Percentiles rank a stretch among this genome's conserved stretches.
Evolutionary conservation across 2,888 invertebrate species (phyloP).

Genomic region (Nineta flava): DNA sequence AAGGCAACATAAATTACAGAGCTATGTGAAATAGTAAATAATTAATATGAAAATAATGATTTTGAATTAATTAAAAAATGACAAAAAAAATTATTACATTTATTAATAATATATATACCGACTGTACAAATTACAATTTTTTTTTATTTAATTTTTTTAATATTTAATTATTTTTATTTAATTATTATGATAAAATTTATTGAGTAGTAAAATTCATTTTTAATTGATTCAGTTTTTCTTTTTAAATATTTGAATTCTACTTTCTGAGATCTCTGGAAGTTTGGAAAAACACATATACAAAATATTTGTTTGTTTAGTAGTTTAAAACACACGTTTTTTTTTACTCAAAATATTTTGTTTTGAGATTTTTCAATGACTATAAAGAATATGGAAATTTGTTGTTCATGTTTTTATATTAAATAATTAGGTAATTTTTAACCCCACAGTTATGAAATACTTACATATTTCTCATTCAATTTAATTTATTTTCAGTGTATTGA

Average conservation of each 20-base stretch:
- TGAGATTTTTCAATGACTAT: background rate
- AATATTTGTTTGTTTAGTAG: background rate
- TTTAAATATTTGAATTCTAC: background rate
- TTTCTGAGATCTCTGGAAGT: conserved; percentile 7
- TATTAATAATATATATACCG: conserved; percentile 1
- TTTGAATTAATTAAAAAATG: background rate
- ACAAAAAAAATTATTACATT: background rate
- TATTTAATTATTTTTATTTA: too few relatives aligned
- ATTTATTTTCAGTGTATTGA: too few relatives aligned
- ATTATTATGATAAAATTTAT: too few relatives aligned
- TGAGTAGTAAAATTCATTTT: too few relatives aligned
- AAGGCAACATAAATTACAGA: background rate
- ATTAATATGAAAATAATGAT: too few relatives aligned
- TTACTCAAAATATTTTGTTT: background rate
- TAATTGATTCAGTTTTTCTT: too few relatives aligned
- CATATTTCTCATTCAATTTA: too few relatives aligned
- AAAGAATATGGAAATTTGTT: background rate
- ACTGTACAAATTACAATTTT: conserved; percentile 3
- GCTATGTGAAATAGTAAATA: background rate
- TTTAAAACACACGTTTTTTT: background rate
- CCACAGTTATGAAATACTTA: too few relatives aligned
- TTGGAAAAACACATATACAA: conserved; percentile 5
- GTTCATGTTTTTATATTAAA: background rate
- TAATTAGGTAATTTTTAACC: background rate
- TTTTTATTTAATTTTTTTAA: background rate